Evolutionary conservation across 1,140 invertebrate species (phyloP).

Genomic region (Hyles vespertilio): DNA sequence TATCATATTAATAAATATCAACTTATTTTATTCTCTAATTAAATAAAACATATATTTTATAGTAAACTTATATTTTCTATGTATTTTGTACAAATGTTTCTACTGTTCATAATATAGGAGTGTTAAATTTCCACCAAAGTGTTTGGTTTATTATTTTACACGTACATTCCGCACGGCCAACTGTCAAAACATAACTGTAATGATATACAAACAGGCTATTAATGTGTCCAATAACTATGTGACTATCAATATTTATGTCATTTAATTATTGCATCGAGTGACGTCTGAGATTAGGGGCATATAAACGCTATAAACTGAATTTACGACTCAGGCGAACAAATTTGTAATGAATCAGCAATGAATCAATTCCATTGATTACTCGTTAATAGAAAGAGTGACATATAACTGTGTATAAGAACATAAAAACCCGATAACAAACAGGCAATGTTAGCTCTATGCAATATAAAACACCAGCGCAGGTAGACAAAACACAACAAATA

Average conservation of each 20-base stretch:
- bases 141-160: neutral
- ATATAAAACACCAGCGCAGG: slow-evolving; percentile 47
- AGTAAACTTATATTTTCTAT: too few species aligned
- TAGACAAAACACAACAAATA: slow-evolving; percentile 62
- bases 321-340: neutral
- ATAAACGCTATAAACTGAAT: too few species aligned
- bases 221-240: slow-evolving; percentile 13
- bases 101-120: too few species aligned
- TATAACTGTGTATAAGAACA: too few species aligned
- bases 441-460: too few species aligned
- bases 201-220: slow-evolving; percentile 36
- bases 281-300: too few species aligned
- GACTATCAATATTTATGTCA: slow-evolving; percentile 10
- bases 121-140: neutral
- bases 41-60: too few species aligned
- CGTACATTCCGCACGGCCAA: neutral
- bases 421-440: neutral
- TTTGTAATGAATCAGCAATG: neutral
- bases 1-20: too few species aligned
- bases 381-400: too few species aligned
- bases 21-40: too few species aligned
- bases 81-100: too few species aligned
- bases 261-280: slow-evolving; percentile 4
- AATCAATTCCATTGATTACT: too few species aligned
- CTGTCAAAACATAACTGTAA: slow-evolving; percentile 14